These are phyloP conservation scores for Armadillidium nasatum DNA, from an alignment of 1,140 invertebrate genomes.

Conservation along the genomic window DNA sequence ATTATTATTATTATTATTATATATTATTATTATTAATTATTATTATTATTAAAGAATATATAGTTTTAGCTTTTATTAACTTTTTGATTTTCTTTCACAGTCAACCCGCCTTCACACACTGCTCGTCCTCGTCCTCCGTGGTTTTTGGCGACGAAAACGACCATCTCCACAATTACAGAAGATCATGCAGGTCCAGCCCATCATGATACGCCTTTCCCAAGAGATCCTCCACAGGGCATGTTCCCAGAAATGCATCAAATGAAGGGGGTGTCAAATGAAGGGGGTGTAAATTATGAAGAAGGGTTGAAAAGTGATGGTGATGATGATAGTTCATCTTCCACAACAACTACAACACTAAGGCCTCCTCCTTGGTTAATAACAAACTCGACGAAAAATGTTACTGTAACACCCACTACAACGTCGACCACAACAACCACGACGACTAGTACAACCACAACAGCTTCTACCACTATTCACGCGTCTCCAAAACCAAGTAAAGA, in stretches of 20 bases:
- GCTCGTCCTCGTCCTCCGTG: constrained; percentile 51
- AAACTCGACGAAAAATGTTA: constrained; percentile 44
- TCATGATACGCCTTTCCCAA: constrained; percentile 34
- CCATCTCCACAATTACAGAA: constrained; percentile 42
- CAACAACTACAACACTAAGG: constrained; percentile 39
- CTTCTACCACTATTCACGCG: constrained; percentile 41
- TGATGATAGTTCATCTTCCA: constrained; percentile 35
- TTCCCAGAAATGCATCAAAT: not conserved
- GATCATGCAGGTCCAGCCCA: constrained; percentile 24
- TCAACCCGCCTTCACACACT: constrained; percentile 49
- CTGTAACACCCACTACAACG: constrained; percentile 40
- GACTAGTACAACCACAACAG: constrained; percentile 43
- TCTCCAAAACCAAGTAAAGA: constrained; percentile 37
- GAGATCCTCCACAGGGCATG: constrained; percentile 27
- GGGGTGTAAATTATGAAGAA: not conserved
- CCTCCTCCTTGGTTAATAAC: constrained; percentile 43
- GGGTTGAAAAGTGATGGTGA: constrained; percentile 9
- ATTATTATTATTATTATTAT: too few relatives aligned
- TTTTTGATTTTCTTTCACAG: constrained; percentile 22
- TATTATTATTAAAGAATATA: too few relatives aligned
- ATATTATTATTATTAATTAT: too few relatives aligned
- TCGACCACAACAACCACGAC: constrained; percentile 43
- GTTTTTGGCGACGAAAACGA: constrained; percentile 48
- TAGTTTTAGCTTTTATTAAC: too few relatives aligned
- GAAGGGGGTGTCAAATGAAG: too few relatives aligned